phyloP scores from a whole-genome alignment of 2,797 vertebrate genomes.

The Cichlasoma orientale region DNA sequence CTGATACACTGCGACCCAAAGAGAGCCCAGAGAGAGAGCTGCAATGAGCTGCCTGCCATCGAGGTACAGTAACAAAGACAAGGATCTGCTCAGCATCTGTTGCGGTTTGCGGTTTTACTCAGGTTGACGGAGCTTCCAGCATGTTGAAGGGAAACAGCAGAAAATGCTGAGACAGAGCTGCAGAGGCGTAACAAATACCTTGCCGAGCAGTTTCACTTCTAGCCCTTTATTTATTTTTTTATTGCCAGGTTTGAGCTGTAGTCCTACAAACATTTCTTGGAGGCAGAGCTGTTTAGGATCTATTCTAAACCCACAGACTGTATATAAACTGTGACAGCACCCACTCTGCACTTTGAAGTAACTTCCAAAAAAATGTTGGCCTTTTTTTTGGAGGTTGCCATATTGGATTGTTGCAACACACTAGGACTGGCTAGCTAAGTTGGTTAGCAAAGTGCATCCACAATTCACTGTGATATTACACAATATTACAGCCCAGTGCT shows the following conservation, averaged over 20 bases:
- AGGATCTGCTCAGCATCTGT: slow-evolving; percentile 48
- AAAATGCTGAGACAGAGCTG: slow-evolving; percentile 25
- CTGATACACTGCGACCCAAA: slow-evolving; percentile 87
- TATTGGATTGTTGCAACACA: not conserved
- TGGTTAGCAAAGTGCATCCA: not conserved
- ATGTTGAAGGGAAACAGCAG: slow-evolving; percentile 16
- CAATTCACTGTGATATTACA: not conserved
- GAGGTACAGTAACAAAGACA: slow-evolving; percentile 77
- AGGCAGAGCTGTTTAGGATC: not conserved
- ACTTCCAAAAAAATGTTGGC: not conserved
- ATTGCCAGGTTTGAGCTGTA: not conserved
- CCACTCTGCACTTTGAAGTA: not conserved
- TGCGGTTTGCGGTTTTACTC: slow-evolving; percentile 55
- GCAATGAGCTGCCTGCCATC: slow-evolving; percentile 81
- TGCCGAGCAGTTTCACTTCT: slow-evolving; percentile 13
- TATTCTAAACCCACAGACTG: not conserved
- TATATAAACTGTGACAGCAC: not conserved
- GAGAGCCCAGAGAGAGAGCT: slow-evolving; percentile 85
- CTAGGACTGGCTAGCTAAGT: not conserved
- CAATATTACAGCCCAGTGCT: too few relatives aligned
- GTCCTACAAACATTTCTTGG: slow-evolving; percentile 4
- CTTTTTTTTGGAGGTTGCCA: not conserved
- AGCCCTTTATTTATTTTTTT: not conserved
- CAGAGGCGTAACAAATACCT: slow-evolving; percentile 27
- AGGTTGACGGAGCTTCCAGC: slow-evolving; percentile 18